Evolutionary conservation across 2,113 vertebrate species (phyloP).

Genomic region (Vireo altiloquus): DNA sequence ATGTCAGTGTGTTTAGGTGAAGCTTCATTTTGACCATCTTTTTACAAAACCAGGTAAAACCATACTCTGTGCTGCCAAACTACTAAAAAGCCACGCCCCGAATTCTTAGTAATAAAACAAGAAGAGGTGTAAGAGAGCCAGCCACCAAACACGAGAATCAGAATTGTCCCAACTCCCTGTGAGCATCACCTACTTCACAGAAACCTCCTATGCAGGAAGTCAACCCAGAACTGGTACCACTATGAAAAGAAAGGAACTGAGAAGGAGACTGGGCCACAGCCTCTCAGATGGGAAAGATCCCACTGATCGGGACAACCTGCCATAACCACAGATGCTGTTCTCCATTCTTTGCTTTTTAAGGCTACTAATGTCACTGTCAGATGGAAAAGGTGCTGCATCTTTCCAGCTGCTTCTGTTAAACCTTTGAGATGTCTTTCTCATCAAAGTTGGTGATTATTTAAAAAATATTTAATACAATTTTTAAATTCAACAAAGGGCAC

Average conservation of each 20-base stretch:
- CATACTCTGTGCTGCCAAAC: background rate
- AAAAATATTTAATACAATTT: background rate
- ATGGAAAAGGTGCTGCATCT: background rate
- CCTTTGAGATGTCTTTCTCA: background rate
- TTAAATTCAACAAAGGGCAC: background rate
- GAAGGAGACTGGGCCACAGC: background rate
- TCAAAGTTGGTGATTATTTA: background rate
- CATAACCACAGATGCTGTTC: background rate
- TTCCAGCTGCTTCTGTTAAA: background rate
- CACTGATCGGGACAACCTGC: background rate
- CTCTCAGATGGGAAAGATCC: background rate
- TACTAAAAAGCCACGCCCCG: background rate
- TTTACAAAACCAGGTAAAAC: background rate
- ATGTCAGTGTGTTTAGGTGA: background rate
- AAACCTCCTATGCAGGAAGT: background rate
- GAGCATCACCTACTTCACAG: background rate
- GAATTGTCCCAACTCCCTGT: background rate
- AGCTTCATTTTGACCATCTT: background rate
- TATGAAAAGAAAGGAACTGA: background rate
- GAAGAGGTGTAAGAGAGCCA: background rate
- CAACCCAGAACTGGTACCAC: background rate
- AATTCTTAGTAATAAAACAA: background rate
- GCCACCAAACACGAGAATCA: background rate
- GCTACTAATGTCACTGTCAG: background rate
- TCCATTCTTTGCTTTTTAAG: background rate